Evolutionary conservation across 2,797 vertebrate genomes (phyloP).

Genomic region (Australoheros facetus): DNA sequence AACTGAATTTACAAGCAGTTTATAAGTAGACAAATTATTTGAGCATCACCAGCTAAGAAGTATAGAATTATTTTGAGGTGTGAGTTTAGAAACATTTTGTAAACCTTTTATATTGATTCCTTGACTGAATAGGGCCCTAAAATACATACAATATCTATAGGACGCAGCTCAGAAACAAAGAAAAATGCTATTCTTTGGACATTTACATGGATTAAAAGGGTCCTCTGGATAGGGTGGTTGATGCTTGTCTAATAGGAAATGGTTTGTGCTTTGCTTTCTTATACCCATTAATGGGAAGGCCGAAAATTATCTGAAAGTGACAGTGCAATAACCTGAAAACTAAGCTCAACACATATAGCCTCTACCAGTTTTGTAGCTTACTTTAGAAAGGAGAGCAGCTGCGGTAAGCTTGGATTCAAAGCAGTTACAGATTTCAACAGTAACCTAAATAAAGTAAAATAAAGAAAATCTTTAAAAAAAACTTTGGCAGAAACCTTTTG

Average conservation of each 20-base stretch:
- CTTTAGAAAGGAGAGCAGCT: neutral
- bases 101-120: slow-evolving; percentile 49
- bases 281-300: slow-evolving; percentile 20
- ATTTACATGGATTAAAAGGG: slow-evolving; percentile 31
- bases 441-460: neutral
- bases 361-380: neutral
- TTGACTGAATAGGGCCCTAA: slow-evolving; percentile 62
- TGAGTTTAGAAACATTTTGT: slow-evolving; percentile 61
- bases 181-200: slow-evolving; percentile 37
- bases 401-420: neutral
- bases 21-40: slow-evolving; percentile 37
- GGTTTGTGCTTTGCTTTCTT: slow-evolving; percentile 68
- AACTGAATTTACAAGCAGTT: slow-evolving; percentile 58
- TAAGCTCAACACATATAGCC: neutral
- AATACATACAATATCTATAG: slow-evolving; percentile 31
- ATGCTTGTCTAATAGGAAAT: slow-evolving; percentile 30
- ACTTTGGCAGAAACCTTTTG: too few species aligned
- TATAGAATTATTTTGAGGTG: slow-evolving; percentile 51
- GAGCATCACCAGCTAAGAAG: slow-evolving; percentile 44
- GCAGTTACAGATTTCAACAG: neutral
- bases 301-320: slow-evolving; percentile 58
- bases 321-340: slow-evolving; percentile 61
- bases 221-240: slow-evolving; percentile 22
- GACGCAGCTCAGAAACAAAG: slow-evolving; percentile 21
- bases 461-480: neutral